Evolutionary conservation across 2,113 vertebrate genomes (phyloP).

Genomic region (Chloropsis hardwickii): DNA sequence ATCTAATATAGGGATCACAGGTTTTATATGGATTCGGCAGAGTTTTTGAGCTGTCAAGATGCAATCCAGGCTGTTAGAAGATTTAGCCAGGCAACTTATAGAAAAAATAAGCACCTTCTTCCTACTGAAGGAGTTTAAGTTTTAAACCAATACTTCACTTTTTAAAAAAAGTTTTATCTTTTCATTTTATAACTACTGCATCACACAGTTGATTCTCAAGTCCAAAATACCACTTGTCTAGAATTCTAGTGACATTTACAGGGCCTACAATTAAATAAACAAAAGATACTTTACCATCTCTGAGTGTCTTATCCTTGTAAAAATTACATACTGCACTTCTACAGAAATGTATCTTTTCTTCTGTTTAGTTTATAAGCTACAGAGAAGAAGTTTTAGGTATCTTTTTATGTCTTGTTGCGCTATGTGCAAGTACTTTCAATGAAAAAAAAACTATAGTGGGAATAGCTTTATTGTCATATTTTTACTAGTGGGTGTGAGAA

Average conservation of each 20-base stretch:
- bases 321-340: constrained; percentile 27
- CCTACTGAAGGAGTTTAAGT: background rate
- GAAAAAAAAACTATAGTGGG: constrained; percentile 62
- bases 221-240: constrained; percentile 16
- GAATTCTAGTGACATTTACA: constrained; percentile 20
- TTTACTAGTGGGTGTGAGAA: constrained; percentile 76
- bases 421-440: constrained; percentile 70
- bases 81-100: background rate
- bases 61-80: background rate
- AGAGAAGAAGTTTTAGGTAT: constrained; percentile 67
- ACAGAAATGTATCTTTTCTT: constrained; percentile 45
- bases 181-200: background rate
- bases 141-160: background rate
- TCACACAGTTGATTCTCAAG: background rate
- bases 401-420: constrained; percentile 62
- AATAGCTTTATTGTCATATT: constrained; percentile 78
- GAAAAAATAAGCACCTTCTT: background rate
- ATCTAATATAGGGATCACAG: background rate
- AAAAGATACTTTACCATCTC: constrained; percentile 29
- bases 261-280: constrained; percentile 46
- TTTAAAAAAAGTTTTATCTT: background rate
- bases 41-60: background rate
- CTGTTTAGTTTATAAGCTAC: constrained; percentile 37
- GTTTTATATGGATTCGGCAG: background rate
- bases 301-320: background rate